Conservation (phyloP, 2,113 vertebrate genomes). For the Hucho hucho region DNA sequence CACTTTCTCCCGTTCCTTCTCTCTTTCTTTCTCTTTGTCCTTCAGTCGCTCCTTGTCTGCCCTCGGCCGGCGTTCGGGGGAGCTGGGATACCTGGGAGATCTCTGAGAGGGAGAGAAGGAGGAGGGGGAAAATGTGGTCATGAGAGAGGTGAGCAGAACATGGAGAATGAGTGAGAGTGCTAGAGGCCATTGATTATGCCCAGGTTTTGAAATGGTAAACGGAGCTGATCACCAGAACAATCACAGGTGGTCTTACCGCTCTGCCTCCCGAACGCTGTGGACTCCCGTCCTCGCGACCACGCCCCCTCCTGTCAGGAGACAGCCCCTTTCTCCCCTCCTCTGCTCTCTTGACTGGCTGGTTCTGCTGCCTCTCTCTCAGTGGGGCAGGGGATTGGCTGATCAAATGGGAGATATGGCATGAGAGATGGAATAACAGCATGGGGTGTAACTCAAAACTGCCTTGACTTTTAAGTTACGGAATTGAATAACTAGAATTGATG, state of each 20-base stretch:
- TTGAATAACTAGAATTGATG: too few species aligned
- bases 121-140: not conserved
- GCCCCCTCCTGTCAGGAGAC: conserved; percentile 59
- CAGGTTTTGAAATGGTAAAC: too few species aligned
- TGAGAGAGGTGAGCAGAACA: not conserved
- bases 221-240: too few species aligned
- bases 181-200: too few species aligned
- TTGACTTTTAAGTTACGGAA: not conserved
- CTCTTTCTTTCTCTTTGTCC: not conserved
- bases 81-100: conserved; percentile 38
- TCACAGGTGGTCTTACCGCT: conserved; percentile 40
- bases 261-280: conserved; percentile 41
- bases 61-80: conserved; percentile 31
- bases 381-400: conserved; percentile 60
- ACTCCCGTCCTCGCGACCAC: conserved; percentile 47
- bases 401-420: not conserved
- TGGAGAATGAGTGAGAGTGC: not conserved
- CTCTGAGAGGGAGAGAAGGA: conserved; percentile 38
- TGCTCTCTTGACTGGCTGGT: conserved; percentile 38
- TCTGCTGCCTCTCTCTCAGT: conserved; percentile 40
- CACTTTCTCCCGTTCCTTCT: not conserved
- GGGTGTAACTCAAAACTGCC: not conserved
- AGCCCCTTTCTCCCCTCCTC: conserved; percentile 55
- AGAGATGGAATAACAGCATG: too few species aligned
- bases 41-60: conserved; percentile 33